Evolutionary conservation across 2,113 vertebrate genomes (phyloP).

Genomic region (Synodontis membranacea): DNA sequence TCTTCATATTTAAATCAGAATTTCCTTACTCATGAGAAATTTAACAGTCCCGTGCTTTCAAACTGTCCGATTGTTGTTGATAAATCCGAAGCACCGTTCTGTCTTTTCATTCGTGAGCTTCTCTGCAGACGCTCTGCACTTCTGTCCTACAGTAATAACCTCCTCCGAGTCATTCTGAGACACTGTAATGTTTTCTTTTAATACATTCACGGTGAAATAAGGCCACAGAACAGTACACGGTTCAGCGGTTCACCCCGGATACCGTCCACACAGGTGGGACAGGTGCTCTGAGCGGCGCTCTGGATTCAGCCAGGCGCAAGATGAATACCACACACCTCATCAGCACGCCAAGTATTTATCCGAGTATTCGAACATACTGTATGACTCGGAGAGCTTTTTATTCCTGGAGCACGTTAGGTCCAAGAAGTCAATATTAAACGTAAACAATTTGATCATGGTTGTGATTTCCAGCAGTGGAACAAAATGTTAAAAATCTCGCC

Average conservation of each 20-base stretch:
- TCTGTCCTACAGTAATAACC: neutral
- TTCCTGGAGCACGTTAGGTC: neutral
- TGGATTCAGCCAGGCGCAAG: neutral
- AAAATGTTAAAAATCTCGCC: neutral
- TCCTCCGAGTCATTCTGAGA: neutral
- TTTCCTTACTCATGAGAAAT: neutral
- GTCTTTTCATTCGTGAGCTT: neutral
- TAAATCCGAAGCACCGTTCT: neutral
- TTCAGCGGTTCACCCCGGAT: no score
- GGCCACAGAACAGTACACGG: neutral
- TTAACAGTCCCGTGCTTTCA: neutral
- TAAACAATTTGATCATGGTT: neutral
- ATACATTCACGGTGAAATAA: neutral
- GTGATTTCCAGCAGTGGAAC: neutral
- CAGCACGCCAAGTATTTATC: neutral
- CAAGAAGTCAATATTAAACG: neutral
- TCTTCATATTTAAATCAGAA: neutral
- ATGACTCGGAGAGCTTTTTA: neutral
- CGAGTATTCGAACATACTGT: neutral
- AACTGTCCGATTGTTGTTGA: neutral
- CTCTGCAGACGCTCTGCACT: neutral
- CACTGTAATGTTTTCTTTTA: neutral
- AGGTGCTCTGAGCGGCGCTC: neutral
- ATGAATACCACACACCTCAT: neutral
- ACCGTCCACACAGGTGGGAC: neutral